Percentiles rank a stretch among this genome's conserved stretches.
Conservation (phyloP, 2,888 invertebrate species). For the Hanleya hanleyi region DNA sequence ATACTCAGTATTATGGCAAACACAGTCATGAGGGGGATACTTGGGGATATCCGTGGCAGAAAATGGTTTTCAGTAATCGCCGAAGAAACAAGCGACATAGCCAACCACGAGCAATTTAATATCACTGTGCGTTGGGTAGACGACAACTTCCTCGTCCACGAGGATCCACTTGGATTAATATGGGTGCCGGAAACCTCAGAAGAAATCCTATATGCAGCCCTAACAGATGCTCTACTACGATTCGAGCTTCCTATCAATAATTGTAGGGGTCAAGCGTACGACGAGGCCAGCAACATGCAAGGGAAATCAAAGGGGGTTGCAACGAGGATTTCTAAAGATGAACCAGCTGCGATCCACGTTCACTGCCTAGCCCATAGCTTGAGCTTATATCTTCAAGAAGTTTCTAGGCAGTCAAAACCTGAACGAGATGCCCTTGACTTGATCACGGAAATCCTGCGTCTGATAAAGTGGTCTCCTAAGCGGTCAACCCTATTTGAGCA, state of each 20-base stretch:
- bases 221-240: not conserved
- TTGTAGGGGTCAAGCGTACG: constrained; percentile 35
- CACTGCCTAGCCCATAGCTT: constrained; percentile 34
- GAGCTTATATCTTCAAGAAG: constrained; percentile 26
- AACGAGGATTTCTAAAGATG: constrained; percentile 17
- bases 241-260: constrained; percentile 16
- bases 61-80: not conserved
- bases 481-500: constrained; percentile 22
- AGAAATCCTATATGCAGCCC: not conserved
- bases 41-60: not conserved
- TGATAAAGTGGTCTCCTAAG: constrained; percentile 32
- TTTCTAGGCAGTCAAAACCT: constrained; percentile 18
- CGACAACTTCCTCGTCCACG: constrained; percentile 8
- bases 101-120: constrained; percentile 17
- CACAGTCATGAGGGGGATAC: not conserved
- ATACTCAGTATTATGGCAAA: not conserved
- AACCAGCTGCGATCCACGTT: constrained; percentile 20
- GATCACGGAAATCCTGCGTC: constrained; percentile 25
- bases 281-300: constrained; percentile 21
- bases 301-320: constrained; percentile 28
- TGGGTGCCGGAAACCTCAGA: not conserved
- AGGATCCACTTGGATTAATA: constrained; percentile 17
- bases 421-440: constrained; percentile 31
- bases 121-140: constrained; percentile 17
- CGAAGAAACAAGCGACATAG: not conserved